phyloP scores from a whole-genome alignment of 2,113 vertebrate species.

The Muscicapa adusta region DNA sequence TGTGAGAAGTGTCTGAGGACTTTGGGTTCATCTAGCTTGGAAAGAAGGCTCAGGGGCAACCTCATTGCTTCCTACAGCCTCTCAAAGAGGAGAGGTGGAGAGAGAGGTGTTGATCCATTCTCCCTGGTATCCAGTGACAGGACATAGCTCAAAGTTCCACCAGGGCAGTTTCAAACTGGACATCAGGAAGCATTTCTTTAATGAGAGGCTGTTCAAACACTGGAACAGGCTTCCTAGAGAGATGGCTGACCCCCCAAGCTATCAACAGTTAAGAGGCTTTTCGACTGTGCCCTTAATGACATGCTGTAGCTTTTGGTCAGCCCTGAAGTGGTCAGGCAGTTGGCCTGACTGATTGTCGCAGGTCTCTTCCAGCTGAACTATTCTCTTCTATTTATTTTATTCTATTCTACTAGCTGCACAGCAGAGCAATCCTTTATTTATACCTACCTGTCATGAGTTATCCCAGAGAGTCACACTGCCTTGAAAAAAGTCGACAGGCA shows the following conservation, averaged over 20 bases:
- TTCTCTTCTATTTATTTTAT: not conserved
- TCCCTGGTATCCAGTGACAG: not conserved
- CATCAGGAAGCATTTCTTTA: not conserved
- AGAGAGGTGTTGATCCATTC: not conserved
- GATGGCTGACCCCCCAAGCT: rapidly evolving
- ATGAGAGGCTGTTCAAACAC: not conserved
- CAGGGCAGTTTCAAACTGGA: not conserved
- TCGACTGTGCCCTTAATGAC: not conserved
- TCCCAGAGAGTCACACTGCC: not conserved
- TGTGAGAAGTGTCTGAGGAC: not conserved
- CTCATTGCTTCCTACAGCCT: not conserved
- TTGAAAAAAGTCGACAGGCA: not conserved
- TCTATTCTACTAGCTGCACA: not conserved
- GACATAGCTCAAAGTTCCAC: not conserved
- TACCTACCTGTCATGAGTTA: not conserved
- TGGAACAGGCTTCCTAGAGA: not conserved
- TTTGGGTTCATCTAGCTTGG: not conserved
- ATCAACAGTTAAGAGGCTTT: not conserved
- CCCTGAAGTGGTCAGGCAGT: not conserved
- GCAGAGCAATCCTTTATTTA: not conserved
- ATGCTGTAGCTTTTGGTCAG: not conserved
- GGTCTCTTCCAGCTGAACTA: not conserved
- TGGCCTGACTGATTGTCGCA: not conserved
- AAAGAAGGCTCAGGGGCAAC: rapidly evolving
- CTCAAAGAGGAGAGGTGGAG: not conserved